A percentile compares a stretch with the other conserved stretches of the same genome.
Evolutionary conservation across 2,797 vertebrate genomes (phyloP).

Genomic region (Cossypha polioptera): DNA sequence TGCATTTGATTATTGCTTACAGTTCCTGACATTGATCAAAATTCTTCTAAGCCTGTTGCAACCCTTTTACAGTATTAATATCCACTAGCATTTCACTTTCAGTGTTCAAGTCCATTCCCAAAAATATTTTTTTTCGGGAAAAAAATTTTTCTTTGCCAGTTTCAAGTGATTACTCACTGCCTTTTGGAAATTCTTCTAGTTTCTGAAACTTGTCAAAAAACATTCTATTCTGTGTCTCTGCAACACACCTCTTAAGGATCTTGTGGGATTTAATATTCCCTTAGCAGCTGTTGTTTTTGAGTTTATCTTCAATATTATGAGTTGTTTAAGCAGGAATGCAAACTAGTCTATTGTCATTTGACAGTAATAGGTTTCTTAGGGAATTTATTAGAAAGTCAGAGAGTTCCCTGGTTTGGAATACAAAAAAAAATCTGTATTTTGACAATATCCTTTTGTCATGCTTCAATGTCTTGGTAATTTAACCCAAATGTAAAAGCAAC

Average conservation of each 20-base stretch:
- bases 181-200: background rate
- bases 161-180: background rate
- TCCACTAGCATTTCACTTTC: background rate
- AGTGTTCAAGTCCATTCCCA: background rate
- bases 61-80: background rate
- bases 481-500: background rate
- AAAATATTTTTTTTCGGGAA: background rate
- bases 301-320: conserved; percentile 45
- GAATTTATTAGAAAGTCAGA: conserved; percentile 10
- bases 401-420: background rate
- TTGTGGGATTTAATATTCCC: conserved; percentile 13
- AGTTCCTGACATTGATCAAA: background rate
- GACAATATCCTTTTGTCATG: background rate
- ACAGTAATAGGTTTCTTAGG: conserved; percentile 2
- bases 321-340: background rate
- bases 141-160: background rate
- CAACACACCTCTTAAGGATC: background rate
- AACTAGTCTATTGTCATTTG: conserved; percentile 1
- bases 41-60: background rate
- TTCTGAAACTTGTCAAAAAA: background rate
- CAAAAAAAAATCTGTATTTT: background rate
- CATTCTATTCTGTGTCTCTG: background rate
- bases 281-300: conserved; percentile 34
- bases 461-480: background rate
- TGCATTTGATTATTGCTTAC: background rate